These are phyloP conservation scores for Chrysolina americana DNA, from an alignment of 2,888 invertebrate species.

Conservation along the genomic window DNA sequence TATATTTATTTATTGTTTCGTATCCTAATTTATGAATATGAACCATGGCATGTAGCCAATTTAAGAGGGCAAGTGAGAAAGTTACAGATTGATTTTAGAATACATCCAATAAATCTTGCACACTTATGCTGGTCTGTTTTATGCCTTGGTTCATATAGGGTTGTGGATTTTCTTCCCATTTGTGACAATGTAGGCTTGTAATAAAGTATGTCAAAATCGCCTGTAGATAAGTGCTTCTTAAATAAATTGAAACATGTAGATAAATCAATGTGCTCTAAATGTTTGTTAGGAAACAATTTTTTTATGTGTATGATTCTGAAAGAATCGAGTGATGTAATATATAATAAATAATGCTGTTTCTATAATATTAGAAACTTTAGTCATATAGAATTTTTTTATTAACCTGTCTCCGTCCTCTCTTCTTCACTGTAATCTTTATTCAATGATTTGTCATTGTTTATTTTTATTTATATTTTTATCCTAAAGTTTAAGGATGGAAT, in stretches of 20 bases:
- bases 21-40: slow-evolving; percentile 36
- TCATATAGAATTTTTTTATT: slow-evolving; percentile 59
- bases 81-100: no score
- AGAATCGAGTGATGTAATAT: slow-evolving; percentile 71
- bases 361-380: slow-evolving; percentile 70
- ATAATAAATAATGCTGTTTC: slow-evolving; percentile 70
- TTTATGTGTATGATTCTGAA: slow-evolving; percentile 70
- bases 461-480: background rate
- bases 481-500: no score
- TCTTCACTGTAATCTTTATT: no score
- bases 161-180: slow-evolving; percentile 51
- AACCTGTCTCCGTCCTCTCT: background rate
- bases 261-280: slow-evolving; percentile 69
- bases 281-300: slow-evolving; percentile 70
- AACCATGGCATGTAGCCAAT: slow-evolving; percentile 11
- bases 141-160: slow-evolving; percentile 50
- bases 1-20: slow-evolving; percentile 49
- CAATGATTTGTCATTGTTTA: background rate
- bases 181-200: slow-evolving; percentile 61
- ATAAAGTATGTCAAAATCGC: slow-evolving; percentile 58
- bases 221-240: slow-evolving; percentile 66
- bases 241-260: slow-evolving; percentile 67
- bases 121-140: background rate
- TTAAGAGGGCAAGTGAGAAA: no score
- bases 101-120: no score